Percentiles rank a stretch among this genome's conserved stretches.
phyloP scores from a whole-genome alignment of 2,888 invertebrate genomes.

The Muschampia plurimacula region DNA sequence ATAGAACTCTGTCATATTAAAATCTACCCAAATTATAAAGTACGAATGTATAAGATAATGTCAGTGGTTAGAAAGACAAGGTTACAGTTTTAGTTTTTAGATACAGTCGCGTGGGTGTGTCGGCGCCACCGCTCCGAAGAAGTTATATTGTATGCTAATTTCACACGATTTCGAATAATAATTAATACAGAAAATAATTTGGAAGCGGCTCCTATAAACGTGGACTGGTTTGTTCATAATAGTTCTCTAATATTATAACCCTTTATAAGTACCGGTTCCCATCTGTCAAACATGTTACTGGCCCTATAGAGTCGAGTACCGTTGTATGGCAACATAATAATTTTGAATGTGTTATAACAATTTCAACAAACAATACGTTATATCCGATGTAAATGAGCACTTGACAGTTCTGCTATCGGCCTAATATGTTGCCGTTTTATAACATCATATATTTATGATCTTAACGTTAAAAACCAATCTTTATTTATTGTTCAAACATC shows the following conservation, averaged over 20 bases:
- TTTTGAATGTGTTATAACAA: constrained; percentile 41
- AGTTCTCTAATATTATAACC: constrained; percentile 42
- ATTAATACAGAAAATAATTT: constrained; percentile 73
- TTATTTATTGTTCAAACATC: constrained; percentile 16
- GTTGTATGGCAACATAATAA: constrained; percentile 43
- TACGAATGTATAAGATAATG: constrained; percentile 5
- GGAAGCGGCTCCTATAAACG: constrained; percentile 63
- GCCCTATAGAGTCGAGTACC: constrained; percentile 40
- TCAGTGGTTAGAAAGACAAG: constrained; percentile 45
- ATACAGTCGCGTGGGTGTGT: constrained; percentile 53
- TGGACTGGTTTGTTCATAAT: constrained; percentile 60
- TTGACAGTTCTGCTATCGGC: constrained; percentile 6
- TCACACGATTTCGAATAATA: constrained; percentile 67
- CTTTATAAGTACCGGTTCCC: constrained; percentile 47
- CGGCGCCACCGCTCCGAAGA: constrained; percentile 58
- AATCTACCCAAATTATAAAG: constrained; percentile 7
- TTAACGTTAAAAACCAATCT: constrained; percentile 23
- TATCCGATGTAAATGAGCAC: constrained; percentile 10
- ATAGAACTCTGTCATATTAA: constrained; percentile 47
- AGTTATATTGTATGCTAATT: constrained; percentile 81
- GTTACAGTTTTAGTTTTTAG: constrained; percentile 47
- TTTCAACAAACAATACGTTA: constrained; percentile 43
- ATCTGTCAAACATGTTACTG: constrained; percentile 44
- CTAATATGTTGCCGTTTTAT: constrained; percentile 8
- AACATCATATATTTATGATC: constrained; percentile 4